A percentile compares a stretch with the other conserved stretches of the same genome.
Evolutionary conservation across 2,113 vertebrate genomes (phyloP).

Genomic region (Petroica traversi): DNA sequence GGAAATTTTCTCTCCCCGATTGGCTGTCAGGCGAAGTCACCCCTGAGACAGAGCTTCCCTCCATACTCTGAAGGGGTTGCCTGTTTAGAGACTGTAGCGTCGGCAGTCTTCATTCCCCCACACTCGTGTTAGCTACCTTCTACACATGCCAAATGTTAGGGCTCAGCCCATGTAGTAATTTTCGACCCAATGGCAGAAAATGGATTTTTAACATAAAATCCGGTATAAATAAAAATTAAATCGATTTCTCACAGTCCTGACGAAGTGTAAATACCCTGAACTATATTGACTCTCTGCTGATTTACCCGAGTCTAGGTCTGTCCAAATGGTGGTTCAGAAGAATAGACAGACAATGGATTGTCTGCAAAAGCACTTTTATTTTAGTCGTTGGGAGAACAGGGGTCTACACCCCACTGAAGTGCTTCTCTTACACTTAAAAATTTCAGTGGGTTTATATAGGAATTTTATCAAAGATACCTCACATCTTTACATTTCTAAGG

Average conservation of each 20-base stretch:
- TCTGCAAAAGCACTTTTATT: fast-evolving
- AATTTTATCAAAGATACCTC: neutral
- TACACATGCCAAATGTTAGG: neutral
- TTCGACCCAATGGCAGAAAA: neutral
- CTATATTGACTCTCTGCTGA: neutral
- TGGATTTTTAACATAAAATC: neutral
- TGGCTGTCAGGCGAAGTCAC: too few relatives aligned
- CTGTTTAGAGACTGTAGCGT: neutral
- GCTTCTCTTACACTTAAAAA: neutral
- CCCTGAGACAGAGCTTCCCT: too few relatives aligned
- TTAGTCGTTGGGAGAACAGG: neutral
- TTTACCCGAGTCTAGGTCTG: neutral
- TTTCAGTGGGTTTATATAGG: neutral
- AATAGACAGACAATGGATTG: neutral
- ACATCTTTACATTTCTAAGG: neutral
- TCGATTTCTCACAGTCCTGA: neutral
- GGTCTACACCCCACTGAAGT: neutral
- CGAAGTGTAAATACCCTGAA: neutral
- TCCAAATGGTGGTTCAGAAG: neutral
- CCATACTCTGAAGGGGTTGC: neutral
- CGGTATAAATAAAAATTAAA: neutral
- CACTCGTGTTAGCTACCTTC: neutral
- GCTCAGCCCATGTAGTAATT: neutral
- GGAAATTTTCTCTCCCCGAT: neutral
- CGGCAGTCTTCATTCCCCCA: too few relatives aligned